These are phyloP conservation scores for Pachypanchax playfairii DNA, from an alignment of 2,113 vertebrate species.

Conservation along the genomic window DNA sequence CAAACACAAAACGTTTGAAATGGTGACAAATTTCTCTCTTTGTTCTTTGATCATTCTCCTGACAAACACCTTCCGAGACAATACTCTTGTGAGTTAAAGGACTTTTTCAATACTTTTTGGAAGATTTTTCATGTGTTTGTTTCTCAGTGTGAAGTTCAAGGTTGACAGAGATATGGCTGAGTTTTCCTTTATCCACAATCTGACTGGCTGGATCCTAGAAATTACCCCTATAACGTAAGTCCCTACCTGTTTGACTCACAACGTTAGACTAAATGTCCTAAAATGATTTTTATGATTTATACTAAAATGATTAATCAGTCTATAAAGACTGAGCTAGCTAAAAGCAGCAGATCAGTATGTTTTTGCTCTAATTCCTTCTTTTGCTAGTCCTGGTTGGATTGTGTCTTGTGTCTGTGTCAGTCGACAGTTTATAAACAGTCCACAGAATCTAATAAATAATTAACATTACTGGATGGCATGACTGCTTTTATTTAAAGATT, in stretches of 20 bases:
- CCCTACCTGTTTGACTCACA: conserved; percentile 8
- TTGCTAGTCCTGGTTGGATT: neutral
- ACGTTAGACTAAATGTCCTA: too few relatives aligned
- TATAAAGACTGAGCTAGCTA: neutral
- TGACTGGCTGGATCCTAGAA: conserved; percentile 94
- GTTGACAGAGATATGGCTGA: conserved; percentile 83
- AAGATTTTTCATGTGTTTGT: conserved; percentile 10
- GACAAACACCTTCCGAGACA: too few relatives aligned
- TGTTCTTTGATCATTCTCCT: too few relatives aligned
- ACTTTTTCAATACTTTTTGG: neutral
- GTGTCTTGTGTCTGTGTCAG: too few relatives aligned
- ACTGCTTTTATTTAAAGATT: neutral
- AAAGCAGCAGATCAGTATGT: neutral
- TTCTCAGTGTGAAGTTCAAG: conserved; percentile 54
- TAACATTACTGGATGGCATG: neutral
- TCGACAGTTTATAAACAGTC: neutral
- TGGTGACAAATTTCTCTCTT: too few relatives aligned
- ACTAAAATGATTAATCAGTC: neutral
- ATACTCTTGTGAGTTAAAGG: neutral
- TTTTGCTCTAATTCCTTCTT: neutral
- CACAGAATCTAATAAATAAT: neutral
- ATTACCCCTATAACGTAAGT: conserved; percentile 85
- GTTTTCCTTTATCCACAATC: conserved; percentile 85
- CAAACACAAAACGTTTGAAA: too few relatives aligned
- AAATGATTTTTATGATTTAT: neutral